Conservation (phyloP, 2,888 invertebrate species). For the Brachylomia viminalis region DNA sequence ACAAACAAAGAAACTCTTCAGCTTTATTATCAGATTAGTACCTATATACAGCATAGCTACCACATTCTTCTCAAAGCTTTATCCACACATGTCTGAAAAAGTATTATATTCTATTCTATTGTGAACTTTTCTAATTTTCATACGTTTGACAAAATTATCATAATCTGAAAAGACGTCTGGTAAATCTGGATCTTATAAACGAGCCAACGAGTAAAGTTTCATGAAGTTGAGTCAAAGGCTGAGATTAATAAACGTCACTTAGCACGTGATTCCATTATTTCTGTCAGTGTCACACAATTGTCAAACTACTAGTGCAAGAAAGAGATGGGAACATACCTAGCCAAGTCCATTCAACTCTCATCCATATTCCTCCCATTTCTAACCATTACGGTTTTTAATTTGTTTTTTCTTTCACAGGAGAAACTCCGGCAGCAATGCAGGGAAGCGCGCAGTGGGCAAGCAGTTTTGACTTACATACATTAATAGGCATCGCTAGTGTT, state of each 20-base stretch:
- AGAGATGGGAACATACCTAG: background rate
- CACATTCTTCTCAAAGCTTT: too few species aligned
- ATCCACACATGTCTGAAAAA: too few species aligned
- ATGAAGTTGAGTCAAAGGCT: background rate
- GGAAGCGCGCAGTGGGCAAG: conserved; percentile 91
- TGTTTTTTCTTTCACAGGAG: conserved; percentile 90
- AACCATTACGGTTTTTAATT: background rate
- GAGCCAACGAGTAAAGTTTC: background rate
- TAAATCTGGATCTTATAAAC: background rate
- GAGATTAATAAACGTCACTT: background rate
- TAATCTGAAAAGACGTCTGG: background rate
- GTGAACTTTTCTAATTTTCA: background rate
- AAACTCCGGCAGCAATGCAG: conserved; percentile 96
- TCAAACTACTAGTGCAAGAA: too few species aligned
- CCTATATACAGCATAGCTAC: too few species aligned
- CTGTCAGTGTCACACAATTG: background rate
- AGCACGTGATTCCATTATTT: background rate
- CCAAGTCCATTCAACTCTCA: background rate
- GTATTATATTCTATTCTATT: too few species aligned
- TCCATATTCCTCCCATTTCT: background rate
- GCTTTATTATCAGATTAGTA: too few species aligned
- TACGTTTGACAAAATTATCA: background rate
- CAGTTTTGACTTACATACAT: conserved; percentile 76
- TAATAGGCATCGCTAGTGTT: conserved; percentile 71
- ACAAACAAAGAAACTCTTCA: too few species aligned